phyloP scores from a whole-genome alignment of 1,140 invertebrate species.

The Calycopis cecrops region DNA sequence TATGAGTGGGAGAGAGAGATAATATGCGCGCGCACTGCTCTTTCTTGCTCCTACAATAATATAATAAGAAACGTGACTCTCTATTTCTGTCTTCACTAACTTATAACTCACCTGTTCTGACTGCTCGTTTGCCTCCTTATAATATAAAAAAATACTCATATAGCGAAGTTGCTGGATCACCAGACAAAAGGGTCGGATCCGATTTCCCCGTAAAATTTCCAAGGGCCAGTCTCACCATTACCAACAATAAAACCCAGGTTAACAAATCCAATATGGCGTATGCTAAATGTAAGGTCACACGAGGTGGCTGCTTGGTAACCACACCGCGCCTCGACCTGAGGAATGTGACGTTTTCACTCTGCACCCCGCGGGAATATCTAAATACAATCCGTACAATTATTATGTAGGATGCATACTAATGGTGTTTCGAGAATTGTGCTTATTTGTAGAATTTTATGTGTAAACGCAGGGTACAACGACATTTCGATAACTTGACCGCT shows the following conservation, averaged over 20 bases:
- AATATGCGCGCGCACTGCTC: no score
- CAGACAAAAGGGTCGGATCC: no score
- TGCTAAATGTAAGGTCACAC: conserved; percentile 39
- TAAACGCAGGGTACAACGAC: no score
- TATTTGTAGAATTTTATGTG: not conserved
- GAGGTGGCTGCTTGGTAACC: conserved; percentile 43
- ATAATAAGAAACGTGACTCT: no score
- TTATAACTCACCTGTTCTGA: no score
- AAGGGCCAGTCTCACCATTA: not conserved
- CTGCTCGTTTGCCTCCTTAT: no score
- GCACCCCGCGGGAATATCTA: conserved; percentile 24
- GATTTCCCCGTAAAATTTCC: not conserved
- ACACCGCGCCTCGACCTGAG: conserved; percentile 37
- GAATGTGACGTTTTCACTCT: conserved; percentile 50
- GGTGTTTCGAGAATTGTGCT: conserved; percentile 3
- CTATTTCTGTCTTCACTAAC: no score
- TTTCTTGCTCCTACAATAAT: no score
- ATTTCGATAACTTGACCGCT: no score
- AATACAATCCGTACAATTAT: conserved; percentile 17
- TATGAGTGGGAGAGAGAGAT: no score
- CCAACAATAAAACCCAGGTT: not conserved
- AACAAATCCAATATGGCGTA: conserved; percentile 3
- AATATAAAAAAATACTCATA: no score
- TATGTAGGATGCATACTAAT: conserved; percentile 13
- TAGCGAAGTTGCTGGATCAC: no score